These are phyloP conservation scores for Desmodus rotundus DNA, from an alignment of 2,113 vertebrate genomes.

Conservation along the genomic window DNA sequence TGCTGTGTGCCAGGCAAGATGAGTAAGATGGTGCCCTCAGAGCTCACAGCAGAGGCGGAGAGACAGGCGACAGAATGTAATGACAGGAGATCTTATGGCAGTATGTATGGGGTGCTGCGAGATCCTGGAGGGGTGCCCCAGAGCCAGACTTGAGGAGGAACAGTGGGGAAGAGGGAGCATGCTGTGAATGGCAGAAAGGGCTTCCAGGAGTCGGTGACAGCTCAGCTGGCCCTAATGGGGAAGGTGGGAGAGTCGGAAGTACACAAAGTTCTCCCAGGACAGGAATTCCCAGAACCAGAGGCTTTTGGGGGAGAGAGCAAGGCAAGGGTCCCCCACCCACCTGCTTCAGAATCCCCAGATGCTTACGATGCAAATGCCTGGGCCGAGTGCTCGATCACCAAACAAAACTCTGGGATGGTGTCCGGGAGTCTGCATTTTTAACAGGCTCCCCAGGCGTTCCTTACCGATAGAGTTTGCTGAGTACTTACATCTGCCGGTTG, in stretches of 20 bases:
- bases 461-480: neutral
- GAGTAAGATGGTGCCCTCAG: neutral
- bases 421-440: neutral
- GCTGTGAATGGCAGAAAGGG: neutral
- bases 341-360: neutral
- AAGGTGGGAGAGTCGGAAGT: neutral
- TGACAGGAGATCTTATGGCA: neutral
- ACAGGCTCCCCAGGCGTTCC: neutral
- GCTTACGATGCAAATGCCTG: too few species aligned
- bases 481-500: neutral
- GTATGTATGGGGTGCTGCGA: neutral
- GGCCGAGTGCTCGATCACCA: fast-evolving
- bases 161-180: too few species aligned
- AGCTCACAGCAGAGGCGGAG: neutral
- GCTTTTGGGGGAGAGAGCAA: neutral
- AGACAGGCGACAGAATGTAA: neutral
- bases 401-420: neutral
- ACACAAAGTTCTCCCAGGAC: neutral
- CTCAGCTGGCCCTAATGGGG: neutral
- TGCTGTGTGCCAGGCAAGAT: neutral
- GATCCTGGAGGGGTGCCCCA: neutral
- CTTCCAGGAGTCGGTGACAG: neutral
- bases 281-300: neutral
- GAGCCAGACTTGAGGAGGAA: neutral
- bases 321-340: neutral